phyloP scores from a whole-genome alignment of 1,140 invertebrate species.

The Danaus plexippus region DNA sequence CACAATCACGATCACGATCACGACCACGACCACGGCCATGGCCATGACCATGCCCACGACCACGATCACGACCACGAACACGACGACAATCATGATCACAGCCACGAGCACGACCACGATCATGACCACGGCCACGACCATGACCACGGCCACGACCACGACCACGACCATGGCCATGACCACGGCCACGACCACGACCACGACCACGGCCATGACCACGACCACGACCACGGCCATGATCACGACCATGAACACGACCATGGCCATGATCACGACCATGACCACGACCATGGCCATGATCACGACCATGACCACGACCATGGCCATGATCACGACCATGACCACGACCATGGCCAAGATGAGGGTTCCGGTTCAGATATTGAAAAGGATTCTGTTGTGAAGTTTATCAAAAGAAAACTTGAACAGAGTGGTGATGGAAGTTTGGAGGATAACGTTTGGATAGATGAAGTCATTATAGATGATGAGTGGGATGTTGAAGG shows the following conservation, averaged over 20 bases:
- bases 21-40: constrained; percentile 18
- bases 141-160: constrained; percentile 17
- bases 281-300: constrained; percentile 12
- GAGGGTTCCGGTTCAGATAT: constrained; percentile 15
- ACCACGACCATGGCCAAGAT: constrained; percentile 5
- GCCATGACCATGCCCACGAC: constrained; percentile 17
- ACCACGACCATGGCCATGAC: constrained; percentile 16
- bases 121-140: constrained; percentile 24
- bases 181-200: constrained; percentile 11
- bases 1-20: constrained; percentile 29
- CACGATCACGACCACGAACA: constrained; percentile 21
- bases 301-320: constrained; percentile 11
- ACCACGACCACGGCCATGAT: constrained; percentile 15
- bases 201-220: constrained; percentile 11
- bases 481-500: too few relatives aligned
- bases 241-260: constrained; percentile 14
- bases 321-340: constrained; percentile 7
- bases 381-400: constrained; percentile 6
- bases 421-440: background rate
- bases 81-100: constrained; percentile 13
- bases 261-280: constrained; percentile 3
- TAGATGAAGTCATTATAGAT: too few relatives aligned
- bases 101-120: constrained; percentile 16
- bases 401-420: constrained; percentile 33
- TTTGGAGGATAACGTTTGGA: too few relatives aligned